A percentile compares a stretch with the other conserved stretches of the same genome.
These are phyloP conservation scores for Sitta carolinensis DNA, from an alignment of 2,797 vertebrate genomes.

Conservation along the genomic window DNA sequence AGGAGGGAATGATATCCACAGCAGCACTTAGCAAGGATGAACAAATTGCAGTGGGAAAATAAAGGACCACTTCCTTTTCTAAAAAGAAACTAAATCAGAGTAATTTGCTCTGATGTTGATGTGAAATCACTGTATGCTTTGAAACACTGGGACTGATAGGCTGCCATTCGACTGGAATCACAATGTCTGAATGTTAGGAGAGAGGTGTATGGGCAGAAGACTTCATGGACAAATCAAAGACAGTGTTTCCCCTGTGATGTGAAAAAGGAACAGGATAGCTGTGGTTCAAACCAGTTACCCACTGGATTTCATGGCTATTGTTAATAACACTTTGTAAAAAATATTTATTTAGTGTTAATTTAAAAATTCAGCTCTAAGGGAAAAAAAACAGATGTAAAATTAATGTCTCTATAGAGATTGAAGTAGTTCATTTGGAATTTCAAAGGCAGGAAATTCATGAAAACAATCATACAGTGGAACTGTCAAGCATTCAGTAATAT, in stretches of 20 bases:
- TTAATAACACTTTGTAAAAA: slow-evolving; percentile 30
- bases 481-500: not conserved
- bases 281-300: not conserved
- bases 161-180: not conserved
- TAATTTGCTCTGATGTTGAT: slow-evolving; percentile 44
- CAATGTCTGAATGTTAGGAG: not conserved
- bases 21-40: not conserved
- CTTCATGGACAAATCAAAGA: not conserved
- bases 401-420: not conserved
- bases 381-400: not conserved
- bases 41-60: not conserved
- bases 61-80: not conserved
- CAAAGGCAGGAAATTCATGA: slow-evolving; percentile 42
- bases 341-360: slow-evolving; percentile 41
- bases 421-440: slow-evolving; percentile 18
- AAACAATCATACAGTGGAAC: not conserved
- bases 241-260: not conserved
- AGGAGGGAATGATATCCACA: not conserved
- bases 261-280: not conserved
- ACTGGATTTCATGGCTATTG: not conserved
- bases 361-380: not conserved
- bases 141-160: not conserved
- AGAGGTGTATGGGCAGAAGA: not conserved
- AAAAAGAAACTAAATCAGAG: slow-evolving; percentile 8
- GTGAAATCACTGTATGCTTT: slow-evolving; percentile 19